A percentile compares a stretch with the other conserved stretches of the same genome.
These are phyloP conservation scores for Elephantulus edwardii DNA, from an alignment of 2,113 vertebrate genomes.

Conservation along the genomic window DNA sequence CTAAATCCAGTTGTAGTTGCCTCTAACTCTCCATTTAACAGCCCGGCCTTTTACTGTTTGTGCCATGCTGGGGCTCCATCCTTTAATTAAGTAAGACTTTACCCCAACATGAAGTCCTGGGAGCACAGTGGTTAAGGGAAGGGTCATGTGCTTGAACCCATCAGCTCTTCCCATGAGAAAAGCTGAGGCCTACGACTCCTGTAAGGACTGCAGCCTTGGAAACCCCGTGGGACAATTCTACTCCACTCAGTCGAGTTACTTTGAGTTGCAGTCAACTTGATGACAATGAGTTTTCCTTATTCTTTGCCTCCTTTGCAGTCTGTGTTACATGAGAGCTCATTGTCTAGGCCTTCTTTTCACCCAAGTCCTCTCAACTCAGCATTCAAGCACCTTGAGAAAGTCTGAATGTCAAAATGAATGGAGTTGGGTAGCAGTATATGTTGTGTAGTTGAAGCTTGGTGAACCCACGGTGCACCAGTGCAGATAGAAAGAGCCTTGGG, in stretches of 20 bases:
- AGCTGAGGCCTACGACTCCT: not conserved
- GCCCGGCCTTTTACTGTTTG: not conserved
- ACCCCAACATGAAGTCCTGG: not conserved
- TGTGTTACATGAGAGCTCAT: not conserved
- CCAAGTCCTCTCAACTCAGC: not conserved
- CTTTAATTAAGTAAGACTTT: not conserved
- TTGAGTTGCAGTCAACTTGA: no score
- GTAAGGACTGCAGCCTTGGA: not conserved
- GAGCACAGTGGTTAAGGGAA: not conserved
- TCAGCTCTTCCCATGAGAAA: not conserved
- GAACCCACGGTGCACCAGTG: not conserved
- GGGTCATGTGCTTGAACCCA: not conserved
- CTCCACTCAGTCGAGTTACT: no score
- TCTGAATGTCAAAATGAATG: not conserved
- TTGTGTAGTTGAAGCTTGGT: not conserved
- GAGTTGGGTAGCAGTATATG: not conserved
- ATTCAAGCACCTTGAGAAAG: not conserved
- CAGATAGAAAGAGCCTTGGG: not conserved
- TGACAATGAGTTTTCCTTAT: not conserved
- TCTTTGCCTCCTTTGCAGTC: not conserved
- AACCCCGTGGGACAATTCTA: not conserved
- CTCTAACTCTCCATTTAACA: not conserved
- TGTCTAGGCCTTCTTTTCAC: not conserved
- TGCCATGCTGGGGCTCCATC: no score
- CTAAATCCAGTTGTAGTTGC: no score